Base-by-base conservation (phyloP, 1,140 invertebrate genomes). In the Bombus pyrosoma region DNA sequence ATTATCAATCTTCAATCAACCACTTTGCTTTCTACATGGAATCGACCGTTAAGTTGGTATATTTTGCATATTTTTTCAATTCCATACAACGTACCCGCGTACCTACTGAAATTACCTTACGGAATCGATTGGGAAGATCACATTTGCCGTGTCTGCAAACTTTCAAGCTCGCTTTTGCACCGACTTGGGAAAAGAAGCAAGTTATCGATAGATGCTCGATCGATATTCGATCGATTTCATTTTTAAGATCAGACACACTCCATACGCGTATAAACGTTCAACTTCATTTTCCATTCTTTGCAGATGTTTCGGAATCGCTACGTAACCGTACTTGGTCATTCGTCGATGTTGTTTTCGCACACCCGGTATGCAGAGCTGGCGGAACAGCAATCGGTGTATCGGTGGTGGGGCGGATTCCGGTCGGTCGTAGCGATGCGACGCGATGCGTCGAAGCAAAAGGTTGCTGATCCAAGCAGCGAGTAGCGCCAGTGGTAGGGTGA, bases 291-390 rank as follows among this genome's bases (percentile, higher is more conserved):
- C 5, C 2, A 64, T 32, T 15, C 0, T 64, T 6, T 0, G 4
- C 1, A 4, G n/a, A 43, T 53, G 15, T 72, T 82, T 59, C 6
- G 0, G 0, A 4, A 47, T 47, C 47, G 47, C 47, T 47, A 47
- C 15, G 47, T 0, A 0, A 47, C 1, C 5, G 15, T 53, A 22
- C 5, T 8, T 6, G 47, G 5, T 22, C 47, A 12, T n/a, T 22
- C 22, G 4, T 37, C 5, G 18, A 34, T 66, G 3, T 77, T 5
- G 8, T 15, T 28, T 34, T 32, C 13, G 53, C 13, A 18, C 78
- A 87, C 81, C 88, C 85, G 74, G 34, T 87, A 90, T 41, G 81
- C 34, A 13, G 47, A 2, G 47, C 47, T 0, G 32, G 66, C 37
- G 47, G 39, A 86, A 39, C n/a, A 66, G 53, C 41, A 28, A 79